Evolutionary conservation across 2,888 invertebrate species (phyloP), one percentile per base, ranked within the genome.

Genomic region (Melipona bicolor): DNA sequence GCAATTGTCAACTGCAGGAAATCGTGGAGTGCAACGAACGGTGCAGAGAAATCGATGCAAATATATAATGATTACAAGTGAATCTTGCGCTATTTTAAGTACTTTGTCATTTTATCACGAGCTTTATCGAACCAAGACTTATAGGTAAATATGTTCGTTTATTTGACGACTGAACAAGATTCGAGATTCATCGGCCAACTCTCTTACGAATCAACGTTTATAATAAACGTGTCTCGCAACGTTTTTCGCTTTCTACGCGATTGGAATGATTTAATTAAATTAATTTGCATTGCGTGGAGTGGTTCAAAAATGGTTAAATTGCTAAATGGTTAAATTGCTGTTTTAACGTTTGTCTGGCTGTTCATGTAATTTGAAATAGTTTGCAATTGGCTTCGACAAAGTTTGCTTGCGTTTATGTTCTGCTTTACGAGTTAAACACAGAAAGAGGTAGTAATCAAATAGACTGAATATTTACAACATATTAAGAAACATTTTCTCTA

Each of bases 1-100:
- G 82, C 74, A 68, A 82, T 78, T 77, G 84, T 78, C 82, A 82
- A 72, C 77, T 74, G 71, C 82, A 82, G 82, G 68, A 75, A 82
- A 84, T 84, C 71, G 78, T 69, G 65, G 78, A 82, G 82, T 71
- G 70, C 67, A 84, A 84, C 78, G 77, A 82, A 84, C 77, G 69
- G 49, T 43, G 50, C 72, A 19, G 65, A 54, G 50, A 77, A 82
- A 84, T 84, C 77, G 74, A 84, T 82, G 56, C 17, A 62, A 75
- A 71, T 78, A 59, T 71, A 72, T 61, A 71, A 78, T 59, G 79
- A 79, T 71, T 15, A 74, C 61, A 32, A 82, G 27, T 77, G 43
- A 75, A 78, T 52, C 70, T 75, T 36, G 61, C 43, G 65, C 82
- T 78, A 75, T 68, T 82, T 68, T 52, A 78, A 84, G 50, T 72